These are phyloP conservation scores for Paguma larvata DNA, from an alignment of 2,797 vertebrate species.

Conservation along the genomic window DNA sequence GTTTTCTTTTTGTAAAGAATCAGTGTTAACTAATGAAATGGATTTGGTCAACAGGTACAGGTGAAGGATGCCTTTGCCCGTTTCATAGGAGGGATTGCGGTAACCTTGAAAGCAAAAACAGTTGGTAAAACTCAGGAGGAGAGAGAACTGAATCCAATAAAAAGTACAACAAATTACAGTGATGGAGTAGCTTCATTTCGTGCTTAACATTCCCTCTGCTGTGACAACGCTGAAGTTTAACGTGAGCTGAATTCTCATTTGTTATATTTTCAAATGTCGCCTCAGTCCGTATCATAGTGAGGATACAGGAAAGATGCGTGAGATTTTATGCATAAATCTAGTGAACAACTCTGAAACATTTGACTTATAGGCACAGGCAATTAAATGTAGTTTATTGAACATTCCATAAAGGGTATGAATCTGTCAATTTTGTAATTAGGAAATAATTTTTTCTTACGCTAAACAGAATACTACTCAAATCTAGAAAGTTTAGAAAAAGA, in stretches of 20 bases:
- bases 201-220: background rate
- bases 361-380: background rate
- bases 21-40: background rate
- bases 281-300: background rate
- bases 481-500: background rate
- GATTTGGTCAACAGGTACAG: conserved; percentile 18
- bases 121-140: background rate
- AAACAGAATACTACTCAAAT: background rate
- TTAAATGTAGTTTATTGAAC: background rate
- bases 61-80: background rate
- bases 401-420: background rate
- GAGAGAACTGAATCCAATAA: background rate
- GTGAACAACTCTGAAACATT: background rate
- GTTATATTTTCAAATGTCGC: background rate
- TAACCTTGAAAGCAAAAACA: background rate
- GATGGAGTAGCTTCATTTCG: conserved; percentile 18
- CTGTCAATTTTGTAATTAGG: background rate
- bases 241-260: background rate
- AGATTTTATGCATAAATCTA: background rate
- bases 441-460: background rate
- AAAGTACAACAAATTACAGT: conserved; percentile 1
- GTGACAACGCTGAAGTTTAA: conserved; percentile 36
- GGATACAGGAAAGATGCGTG: background rate
- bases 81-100: background rate
- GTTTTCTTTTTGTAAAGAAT: background rate